Conservation (phyloP, 2,113 vertebrate species). For the Pterocles gutturalis region DNA sequence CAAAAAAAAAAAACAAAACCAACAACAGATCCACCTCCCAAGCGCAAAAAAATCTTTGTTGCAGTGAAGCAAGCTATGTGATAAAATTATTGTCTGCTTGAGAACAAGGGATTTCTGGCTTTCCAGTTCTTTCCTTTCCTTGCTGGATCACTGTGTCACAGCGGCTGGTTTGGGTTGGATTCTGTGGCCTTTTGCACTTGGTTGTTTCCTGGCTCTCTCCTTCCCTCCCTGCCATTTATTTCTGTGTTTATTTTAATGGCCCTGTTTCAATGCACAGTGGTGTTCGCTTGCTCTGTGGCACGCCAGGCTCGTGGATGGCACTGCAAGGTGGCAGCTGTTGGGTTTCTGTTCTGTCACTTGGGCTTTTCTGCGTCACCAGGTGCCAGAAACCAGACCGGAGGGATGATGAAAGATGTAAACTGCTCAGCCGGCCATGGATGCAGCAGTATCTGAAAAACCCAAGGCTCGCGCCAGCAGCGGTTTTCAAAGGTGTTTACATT, state of each 20-base stretch:
- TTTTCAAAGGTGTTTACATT: not conserved
- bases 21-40: not conserved
- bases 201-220: not conserved
- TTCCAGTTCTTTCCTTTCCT: not conserved
- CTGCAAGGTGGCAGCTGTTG: not conserved
- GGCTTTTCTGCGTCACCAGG: constrained; percentile 26
- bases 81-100: not conserved
- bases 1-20: not conserved
- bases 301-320: not conserved
- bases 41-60: not conserved
- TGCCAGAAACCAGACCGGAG: not conserved
- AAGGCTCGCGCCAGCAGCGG: not conserved
- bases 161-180: not conserved
- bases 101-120: not conserved
- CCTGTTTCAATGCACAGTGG: not conserved
- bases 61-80: not conserved
- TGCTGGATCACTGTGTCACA: not conserved
- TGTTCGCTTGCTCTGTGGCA: not conserved
- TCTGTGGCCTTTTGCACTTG: not conserved
- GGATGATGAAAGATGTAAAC: not conserved
- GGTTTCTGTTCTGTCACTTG: not conserved
- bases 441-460: not conserved
- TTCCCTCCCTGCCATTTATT: not conserved
- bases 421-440: not conserved
- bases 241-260: not conserved